These are phyloP conservation scores for Melozone crissalis DNA, from an alignment of 2,113 vertebrate species.

Conservation along the genomic window DNA sequence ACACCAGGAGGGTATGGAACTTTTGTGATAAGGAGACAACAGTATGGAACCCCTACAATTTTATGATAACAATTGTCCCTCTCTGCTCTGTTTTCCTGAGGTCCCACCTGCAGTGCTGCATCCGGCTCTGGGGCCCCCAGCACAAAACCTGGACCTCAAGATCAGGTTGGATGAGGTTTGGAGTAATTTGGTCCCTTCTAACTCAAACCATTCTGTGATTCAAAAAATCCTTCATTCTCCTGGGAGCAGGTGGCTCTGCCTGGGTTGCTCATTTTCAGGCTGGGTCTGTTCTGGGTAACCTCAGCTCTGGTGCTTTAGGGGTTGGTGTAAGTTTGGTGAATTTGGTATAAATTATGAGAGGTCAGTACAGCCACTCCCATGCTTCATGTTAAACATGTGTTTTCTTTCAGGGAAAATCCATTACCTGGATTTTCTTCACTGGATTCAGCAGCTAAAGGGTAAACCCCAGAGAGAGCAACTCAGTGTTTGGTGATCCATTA, in stretches of 20 bases:
- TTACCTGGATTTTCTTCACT: background rate
- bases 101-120: background rate
- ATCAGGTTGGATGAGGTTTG: background rate
- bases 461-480: background rate
- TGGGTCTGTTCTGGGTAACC: background rate
- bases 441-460: background rate
- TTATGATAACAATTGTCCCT: too few species aligned
- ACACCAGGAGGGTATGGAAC: too few species aligned
- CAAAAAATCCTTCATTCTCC: background rate
- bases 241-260: background rate
- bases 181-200: background rate
- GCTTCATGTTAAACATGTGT: accelerated
- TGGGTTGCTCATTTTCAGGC: accelerated
- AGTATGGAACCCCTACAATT: too few species aligned
- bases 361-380: background rate
- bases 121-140: background rate
- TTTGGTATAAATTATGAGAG: background rate
- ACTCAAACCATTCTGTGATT: background rate
- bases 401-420: background rate
- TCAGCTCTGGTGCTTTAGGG: accelerated
- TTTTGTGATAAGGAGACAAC: too few species aligned
- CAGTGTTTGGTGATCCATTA: background rate
- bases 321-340: background rate
- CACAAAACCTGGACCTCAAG: background rate
- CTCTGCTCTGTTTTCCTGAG: background rate